A percentile compares a stretch with the other conserved stretches of the same genome.
These are phyloP conservation scores for Sarcophaga subvicina DNA, from an alignment of 2,888 invertebrate species.

Conservation along the genomic window DNA sequence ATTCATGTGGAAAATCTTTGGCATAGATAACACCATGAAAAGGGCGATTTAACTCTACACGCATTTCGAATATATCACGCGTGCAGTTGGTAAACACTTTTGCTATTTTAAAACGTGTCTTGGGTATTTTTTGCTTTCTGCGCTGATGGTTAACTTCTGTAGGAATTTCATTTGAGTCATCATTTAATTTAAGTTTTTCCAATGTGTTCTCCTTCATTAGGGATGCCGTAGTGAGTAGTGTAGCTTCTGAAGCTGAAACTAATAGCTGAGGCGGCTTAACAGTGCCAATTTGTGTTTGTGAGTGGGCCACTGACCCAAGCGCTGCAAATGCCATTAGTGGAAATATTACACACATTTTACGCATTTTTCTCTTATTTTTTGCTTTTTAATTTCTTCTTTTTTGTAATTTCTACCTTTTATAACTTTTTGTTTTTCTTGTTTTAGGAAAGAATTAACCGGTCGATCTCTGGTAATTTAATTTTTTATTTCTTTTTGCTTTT, in stretches of 20 bases:
- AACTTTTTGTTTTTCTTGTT: background rate
- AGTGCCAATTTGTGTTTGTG: constrained; percentile 45
- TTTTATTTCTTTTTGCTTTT: constrained; percentile 12
- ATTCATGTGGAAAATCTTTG: constrained; percentile 89
- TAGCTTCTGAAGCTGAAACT: constrained; percentile 74
- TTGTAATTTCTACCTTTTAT: background rate
- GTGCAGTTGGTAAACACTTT: constrained; percentile 86
- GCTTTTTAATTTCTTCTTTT: background rate
- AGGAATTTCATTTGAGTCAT: constrained; percentile 53
- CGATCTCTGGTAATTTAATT: background rate
- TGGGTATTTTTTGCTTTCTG: constrained; percentile 53
- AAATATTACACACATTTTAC: constrained; percentile 74
- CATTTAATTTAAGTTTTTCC: constrained; percentile 7
- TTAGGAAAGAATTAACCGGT: background rate
- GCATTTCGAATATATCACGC: constrained; percentile 85
- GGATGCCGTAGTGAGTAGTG: constrained; percentile 71
- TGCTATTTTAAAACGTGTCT: constrained; percentile 83
- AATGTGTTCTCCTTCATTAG: constrained; percentile 56
- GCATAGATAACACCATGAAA: constrained; percentile 90
- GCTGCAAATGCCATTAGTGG: constrained; percentile 70
- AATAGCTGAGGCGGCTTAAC: constrained; percentile 59
- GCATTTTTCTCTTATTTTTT: constrained; percentile 54
- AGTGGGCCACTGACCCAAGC: background rate
- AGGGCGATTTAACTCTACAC: constrained; percentile 83
- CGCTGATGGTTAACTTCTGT: constrained; percentile 14